A percentile compares a stretch with the other conserved stretches of the same genome.
phyloP scores from a whole-genome alignment of 2,113 vertebrate genomes.

The Anarhynchus alexandrinus region DNA sequence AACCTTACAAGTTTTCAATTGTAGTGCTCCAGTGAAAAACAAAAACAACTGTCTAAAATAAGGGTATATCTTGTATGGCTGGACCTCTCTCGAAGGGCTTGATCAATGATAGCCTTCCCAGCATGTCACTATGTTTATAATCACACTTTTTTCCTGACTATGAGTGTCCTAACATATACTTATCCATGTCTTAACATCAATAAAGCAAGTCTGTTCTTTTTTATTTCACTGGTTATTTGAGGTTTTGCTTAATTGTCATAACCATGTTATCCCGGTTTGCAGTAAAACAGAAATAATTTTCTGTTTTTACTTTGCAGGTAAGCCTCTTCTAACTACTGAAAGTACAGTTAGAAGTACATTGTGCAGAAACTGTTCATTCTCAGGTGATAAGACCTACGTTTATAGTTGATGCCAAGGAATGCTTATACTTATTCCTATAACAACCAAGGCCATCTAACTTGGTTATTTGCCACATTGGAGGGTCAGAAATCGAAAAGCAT shows the following conservation, averaged over 20 bases:
- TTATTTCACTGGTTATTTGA: neutral
- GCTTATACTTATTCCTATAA: too few species aligned
- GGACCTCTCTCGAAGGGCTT: neutral
- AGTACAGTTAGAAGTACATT: too few species aligned
- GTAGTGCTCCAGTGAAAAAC: neutral
- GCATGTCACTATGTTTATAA: neutral
- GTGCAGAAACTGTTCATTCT: too few species aligned
- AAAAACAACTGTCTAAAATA: neutral
- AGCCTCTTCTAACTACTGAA: too few species aligned
- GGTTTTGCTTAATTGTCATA: neutral
- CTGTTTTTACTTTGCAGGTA: too few species aligned
- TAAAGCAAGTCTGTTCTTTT: neutral
- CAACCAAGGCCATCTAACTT: too few species aligned
- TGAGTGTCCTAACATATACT: too few species aligned
- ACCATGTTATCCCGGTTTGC: neutral
- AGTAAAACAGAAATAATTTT: too few species aligned
- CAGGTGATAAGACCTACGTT: too few species aligned
- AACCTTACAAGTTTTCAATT: neutral
- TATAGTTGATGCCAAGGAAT: too few species aligned
- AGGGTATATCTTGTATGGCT: rapidly evolving
- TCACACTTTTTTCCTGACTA: neutral
- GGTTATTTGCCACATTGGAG: too few species aligned
- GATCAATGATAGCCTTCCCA: neutral
- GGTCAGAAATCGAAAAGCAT: too few species aligned
- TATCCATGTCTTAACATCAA: neutral